These are phyloP conservation scores for Nomada fucata DNA, from an alignment of 2,888 invertebrate genomes.

Conservation along the genomic window DNA sequence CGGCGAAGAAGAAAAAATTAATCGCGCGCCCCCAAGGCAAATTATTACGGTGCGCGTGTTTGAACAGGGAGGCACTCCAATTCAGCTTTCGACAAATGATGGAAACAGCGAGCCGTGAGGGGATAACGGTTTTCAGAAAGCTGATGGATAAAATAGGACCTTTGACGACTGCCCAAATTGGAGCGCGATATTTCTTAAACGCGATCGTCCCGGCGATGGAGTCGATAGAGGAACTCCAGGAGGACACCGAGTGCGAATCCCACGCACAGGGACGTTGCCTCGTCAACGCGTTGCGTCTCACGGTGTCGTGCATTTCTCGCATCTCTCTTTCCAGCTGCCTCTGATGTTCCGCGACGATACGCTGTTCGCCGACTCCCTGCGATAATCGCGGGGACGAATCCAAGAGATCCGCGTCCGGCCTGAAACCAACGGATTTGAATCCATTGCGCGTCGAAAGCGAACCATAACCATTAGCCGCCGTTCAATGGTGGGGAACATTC, in stretches of 20 bases:
- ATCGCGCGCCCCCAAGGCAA: slow-evolving; percentile 3
- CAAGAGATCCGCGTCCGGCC: slow-evolving; percentile 73
- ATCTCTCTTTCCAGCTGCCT: slow-evolving; percentile 76
- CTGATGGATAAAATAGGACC: slow-evolving; percentile 58
- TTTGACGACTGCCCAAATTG: slow-evolving; percentile 74
- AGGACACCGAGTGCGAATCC: slow-evolving; percentile 76
- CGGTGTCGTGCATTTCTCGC: slow-evolving; percentile 77
- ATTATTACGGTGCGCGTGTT: slow-evolving; percentile 11
- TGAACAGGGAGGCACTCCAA: no score
- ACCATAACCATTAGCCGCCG: slow-evolving; percentile 19
- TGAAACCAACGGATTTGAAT: slow-evolving; percentile 46
- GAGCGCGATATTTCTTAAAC: slow-evolving; percentile 66
- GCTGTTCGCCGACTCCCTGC: slow-evolving; percentile 66
- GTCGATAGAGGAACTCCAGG: slow-evolving; percentile 76
- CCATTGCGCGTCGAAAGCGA: slow-evolving; percentile 16
- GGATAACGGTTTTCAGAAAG: slow-evolving; percentile 28
- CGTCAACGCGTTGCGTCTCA: slow-evolving; percentile 74
- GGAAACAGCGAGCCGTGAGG: not conserved
- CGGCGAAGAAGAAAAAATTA: slow-evolving; percentile 11
- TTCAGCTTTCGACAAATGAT: no score
- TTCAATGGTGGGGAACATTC: slow-evolving; percentile 18
- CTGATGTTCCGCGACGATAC: slow-evolving; percentile 76
- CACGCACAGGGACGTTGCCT: slow-evolving; percentile 74
- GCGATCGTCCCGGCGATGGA: slow-evolving; percentile 73
- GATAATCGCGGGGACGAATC: slow-evolving; percentile 64